A percentile compares a stretch with the other conserved stretches of the same genome.
Evolutionary conservation across 1,140 invertebrate species (phyloP).

Genomic region (Bombus consobrinus): DNA sequence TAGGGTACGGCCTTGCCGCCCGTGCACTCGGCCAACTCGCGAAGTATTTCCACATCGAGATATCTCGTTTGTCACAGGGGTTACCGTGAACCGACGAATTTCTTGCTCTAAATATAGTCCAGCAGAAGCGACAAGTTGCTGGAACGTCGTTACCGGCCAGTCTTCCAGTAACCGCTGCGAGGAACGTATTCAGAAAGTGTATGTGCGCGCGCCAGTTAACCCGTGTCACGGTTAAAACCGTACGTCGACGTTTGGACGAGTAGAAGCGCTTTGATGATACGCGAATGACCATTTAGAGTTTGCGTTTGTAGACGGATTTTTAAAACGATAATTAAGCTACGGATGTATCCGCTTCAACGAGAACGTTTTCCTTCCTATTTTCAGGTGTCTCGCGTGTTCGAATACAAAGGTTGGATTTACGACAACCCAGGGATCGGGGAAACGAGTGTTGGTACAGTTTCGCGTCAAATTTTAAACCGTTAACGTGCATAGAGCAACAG

Average conservation of each 20-base stretch:
- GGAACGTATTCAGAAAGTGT: not conserved
- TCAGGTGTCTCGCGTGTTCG: no score
- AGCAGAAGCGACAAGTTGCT: conserved; percentile 50
- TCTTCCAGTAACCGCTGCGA: not conserved
- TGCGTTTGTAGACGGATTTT: no score
- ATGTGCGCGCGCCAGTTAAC: not conserved
- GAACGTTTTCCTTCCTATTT: no score
- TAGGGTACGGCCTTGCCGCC: conserved; percentile 54
- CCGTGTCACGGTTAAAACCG: not conserved
- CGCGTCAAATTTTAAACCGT: no score
- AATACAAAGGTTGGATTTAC: no score
- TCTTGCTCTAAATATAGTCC: conserved; percentile 51
- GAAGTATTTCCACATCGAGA: conserved; percentile 43
- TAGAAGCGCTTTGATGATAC: not conserved
- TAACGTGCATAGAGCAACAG: no score
- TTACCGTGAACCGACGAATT: conserved; percentile 60
- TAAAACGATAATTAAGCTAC: no score
- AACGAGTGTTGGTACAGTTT: no score
- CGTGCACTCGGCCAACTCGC: conserved; percentile 28
- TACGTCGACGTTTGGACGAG: not conserved
- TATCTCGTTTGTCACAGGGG: conserved; percentile 64
- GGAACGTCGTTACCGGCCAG: conserved; percentile 14
- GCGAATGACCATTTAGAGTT: not conserved
- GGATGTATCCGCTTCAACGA: not conserved
- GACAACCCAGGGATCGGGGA: no score